phyloP scores from a whole-genome alignment of 2,888 invertebrate species.

The Dione vanillae region DNA sequence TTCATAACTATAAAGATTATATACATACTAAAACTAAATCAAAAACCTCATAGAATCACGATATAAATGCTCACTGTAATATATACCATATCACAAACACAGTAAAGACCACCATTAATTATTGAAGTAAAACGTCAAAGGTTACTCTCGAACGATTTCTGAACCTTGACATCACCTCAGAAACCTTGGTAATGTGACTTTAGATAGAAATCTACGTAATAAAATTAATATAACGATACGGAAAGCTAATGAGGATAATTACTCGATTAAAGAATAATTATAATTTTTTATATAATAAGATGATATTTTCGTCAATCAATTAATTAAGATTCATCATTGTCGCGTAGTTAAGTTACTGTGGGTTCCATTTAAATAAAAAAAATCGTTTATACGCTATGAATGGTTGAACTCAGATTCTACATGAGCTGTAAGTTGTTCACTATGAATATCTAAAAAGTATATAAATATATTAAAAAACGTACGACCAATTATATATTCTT shows the following conservation, averaged over 20 bases:
- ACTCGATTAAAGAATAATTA: not conserved
- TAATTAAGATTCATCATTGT: not conserved
- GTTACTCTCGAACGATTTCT: conserved; percentile 21
- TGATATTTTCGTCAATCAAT: not conserved
- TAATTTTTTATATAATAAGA: not conserved
- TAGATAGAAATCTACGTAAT: conserved; percentile 19
- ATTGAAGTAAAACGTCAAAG: not conserved
- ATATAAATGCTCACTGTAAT: not conserved
- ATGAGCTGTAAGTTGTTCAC: not conserved
- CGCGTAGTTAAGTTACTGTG: too few species aligned
- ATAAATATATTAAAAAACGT: too few species aligned
- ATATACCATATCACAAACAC: not conserved
- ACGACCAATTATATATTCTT: too few species aligned
- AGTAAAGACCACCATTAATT: not conserved
- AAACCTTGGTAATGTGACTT: conserved; percentile 20
- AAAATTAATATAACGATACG: conserved; percentile 12
- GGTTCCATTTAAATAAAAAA: too few species aligned
- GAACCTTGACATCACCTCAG: conserved; percentile 32
- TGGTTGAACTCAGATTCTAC: too few species aligned
- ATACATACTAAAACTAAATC: not conserved
- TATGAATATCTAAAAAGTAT: too few species aligned
- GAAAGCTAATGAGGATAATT: not conserved
- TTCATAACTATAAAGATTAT: not conserved
- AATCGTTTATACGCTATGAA: too few species aligned
- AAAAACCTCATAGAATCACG: conserved; percentile 13